phyloP scores from a whole-genome alignment of 1,140 invertebrate species.

The Psix sp. region DNA sequence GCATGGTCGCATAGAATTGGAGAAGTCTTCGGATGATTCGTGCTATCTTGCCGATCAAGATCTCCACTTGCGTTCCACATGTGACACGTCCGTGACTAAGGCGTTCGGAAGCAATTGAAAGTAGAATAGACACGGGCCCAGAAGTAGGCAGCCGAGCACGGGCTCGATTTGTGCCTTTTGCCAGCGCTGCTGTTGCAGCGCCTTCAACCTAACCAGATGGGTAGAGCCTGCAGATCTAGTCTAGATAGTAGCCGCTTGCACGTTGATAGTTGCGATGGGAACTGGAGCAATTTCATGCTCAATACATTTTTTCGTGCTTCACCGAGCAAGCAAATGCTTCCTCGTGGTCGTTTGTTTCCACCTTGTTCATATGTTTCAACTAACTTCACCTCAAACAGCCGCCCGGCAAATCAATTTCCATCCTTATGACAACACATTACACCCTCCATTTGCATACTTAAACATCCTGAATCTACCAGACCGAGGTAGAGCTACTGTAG shows the following conservation, averaged over 20 bases:
- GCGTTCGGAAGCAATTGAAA: constrained; percentile 62
- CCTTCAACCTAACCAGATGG: constrained; percentile 43
- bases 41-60: constrained; percentile 38
- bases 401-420: not conserved
- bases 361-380: constrained; percentile 20
- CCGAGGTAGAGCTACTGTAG: no score
- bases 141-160: constrained; percentile 38
- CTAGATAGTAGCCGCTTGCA: constrained; percentile 51
- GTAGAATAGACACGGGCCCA: constrained; percentile 55
- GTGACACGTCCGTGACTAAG: constrained; percentile 62
- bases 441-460: no score
- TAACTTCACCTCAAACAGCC: constrained; percentile 10
- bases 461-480: no score
- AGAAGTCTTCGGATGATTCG: constrained; percentile 35
- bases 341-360: constrained; percentile 39
- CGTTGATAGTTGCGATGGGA: constrained; percentile 57
- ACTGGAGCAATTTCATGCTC: constrained; percentile 63
- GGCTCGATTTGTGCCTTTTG: constrained; percentile 39
- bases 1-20: constrained; percentile 25
- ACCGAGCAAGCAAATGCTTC: constrained; percentile 50
- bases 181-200: no score
- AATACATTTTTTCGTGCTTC: constrained; percentile 57
- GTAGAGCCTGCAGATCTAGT: constrained; percentile 49
- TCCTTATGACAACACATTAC: constrained; percentile 6
- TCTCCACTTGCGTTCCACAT: constrained; percentile 56